phyloP scores from a whole-genome alignment of 2,888 invertebrate genomes.

The Neoitamus cyanurus region DNA sequence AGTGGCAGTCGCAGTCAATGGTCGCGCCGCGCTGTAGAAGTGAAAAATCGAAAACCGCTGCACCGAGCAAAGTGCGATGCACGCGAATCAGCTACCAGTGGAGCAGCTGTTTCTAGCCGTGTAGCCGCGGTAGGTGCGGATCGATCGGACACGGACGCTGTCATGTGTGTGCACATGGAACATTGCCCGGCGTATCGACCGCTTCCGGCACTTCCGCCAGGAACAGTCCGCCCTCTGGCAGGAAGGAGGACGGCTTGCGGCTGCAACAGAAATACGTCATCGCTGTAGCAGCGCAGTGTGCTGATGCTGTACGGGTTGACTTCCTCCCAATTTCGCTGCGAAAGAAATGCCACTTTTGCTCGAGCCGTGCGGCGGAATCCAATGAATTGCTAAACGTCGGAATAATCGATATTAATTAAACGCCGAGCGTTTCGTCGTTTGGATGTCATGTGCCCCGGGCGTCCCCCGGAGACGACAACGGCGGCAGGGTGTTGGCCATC shows the following conservation, averaged over 20 bases:
- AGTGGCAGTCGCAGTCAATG: background rate
- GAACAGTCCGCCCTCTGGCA: background rate
- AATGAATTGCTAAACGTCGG: background rate
- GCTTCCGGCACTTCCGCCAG: background rate
- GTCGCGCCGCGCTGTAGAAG: background rate
- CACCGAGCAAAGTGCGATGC: background rate
- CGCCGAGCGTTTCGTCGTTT: background rate
- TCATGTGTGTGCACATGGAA: background rate
- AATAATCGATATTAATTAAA: slow-evolving; percentile 23
- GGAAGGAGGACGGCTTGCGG: background rate
- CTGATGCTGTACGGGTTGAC: background rate
- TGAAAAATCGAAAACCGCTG: background rate
- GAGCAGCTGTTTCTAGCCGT: background rate
- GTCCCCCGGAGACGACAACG: background rate
- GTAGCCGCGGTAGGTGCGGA: background rate
- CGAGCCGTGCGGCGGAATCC: background rate
- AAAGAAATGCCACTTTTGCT: background rate
- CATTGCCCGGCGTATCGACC: slow-evolving; percentile 9
- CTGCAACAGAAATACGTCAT: slow-evolving; percentile 7
- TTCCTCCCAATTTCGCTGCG: background rate
- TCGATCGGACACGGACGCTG: background rate
- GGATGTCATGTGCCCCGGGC: background rate
- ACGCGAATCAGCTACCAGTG: background rate
- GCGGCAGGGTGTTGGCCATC: background rate
- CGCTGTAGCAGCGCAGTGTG: background rate